A percentile compares a stretch with the other conserved stretches of the same genome.
Conservation (phyloP, 2,888 invertebrate species). For the Melinopterus prodromus region DNA sequence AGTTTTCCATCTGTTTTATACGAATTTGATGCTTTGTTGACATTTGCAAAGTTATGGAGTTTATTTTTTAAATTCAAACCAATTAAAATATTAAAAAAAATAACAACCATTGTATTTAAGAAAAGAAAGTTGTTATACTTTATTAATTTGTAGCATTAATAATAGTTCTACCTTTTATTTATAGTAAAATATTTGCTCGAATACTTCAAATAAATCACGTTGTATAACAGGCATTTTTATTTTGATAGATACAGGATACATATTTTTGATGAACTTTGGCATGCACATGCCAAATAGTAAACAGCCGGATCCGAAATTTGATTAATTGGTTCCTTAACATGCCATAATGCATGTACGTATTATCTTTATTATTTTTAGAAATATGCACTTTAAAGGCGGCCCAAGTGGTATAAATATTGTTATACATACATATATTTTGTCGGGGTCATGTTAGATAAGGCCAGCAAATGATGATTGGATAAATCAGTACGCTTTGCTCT, state of each 20-base stretch:
- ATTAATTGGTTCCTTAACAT: neutral
- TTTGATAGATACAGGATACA: neutral
- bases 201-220: too few species aligned
- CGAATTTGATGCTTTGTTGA: too few species aligned
- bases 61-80: too few species aligned
- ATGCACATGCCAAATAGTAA: neutral
- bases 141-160: too few species aligned
- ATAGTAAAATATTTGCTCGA: too few species aligned
- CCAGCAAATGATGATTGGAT: neutral
- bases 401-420: neutral
- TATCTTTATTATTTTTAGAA: neutral
- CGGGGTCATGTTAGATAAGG: neutral
- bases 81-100: too few species aligned
- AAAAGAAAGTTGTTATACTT: too few species aligned
- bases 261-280: neutral
- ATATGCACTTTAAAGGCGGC: neutral
- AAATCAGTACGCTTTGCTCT: neutral
- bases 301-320: neutral
- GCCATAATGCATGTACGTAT: neutral
- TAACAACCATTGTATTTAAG: too few species aligned
- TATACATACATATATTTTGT: neutral
- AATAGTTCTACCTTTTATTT: too few species aligned
- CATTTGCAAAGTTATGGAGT: too few species aligned
- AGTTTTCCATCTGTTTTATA: too few species aligned
- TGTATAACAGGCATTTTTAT: too few species aligned